Conservation (phyloP, 2,888 invertebrate species). For the Argyresthia goedartella region DNA sequence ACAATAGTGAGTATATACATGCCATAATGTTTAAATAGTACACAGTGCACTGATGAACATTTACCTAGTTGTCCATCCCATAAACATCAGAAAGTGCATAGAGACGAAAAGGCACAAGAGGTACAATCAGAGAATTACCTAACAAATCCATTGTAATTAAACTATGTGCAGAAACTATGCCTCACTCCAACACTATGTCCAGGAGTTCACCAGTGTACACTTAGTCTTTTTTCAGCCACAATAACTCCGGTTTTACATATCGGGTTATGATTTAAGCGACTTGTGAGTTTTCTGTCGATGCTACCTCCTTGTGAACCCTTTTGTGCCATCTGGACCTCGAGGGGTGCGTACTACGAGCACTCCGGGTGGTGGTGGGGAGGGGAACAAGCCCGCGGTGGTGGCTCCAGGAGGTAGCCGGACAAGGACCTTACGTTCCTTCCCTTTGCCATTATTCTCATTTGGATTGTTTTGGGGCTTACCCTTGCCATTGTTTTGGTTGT, state of each 20-base stretch:
- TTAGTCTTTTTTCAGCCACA: too few species aligned
- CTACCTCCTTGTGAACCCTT: constrained; percentile 60
- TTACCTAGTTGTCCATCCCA: too few species aligned
- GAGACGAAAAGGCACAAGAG: too few species aligned
- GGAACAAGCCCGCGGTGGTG: constrained; percentile 42
- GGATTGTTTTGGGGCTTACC: constrained; percentile 25
- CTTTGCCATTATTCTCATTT: constrained; percentile 43
- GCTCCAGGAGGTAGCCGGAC: constrained; percentile 46
- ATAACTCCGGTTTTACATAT: neutral
- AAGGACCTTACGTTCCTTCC: constrained; percentile 52
- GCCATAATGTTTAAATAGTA: too few species aligned
- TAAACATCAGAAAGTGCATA: neutral
- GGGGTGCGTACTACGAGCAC: constrained; percentile 79
- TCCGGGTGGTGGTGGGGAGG: constrained; percentile 56
- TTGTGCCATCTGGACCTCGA: constrained; percentile 83
- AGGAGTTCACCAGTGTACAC: too few species aligned
- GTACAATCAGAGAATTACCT: too few species aligned
- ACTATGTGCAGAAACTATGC: too few species aligned
- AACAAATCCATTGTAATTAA: too few species aligned
- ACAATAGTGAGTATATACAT: too few species aligned
- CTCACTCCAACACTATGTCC: too few species aligned
- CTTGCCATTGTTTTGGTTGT: constrained; percentile 37
- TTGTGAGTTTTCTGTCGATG: constrained; percentile 20
- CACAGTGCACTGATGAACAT: too few species aligned
- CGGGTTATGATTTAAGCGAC: neutral